These are phyloP conservation scores for Tenrec ecaudatus DNA, from an alignment of 2,113 vertebrate genomes.

Conservation along the genomic window DNA sequence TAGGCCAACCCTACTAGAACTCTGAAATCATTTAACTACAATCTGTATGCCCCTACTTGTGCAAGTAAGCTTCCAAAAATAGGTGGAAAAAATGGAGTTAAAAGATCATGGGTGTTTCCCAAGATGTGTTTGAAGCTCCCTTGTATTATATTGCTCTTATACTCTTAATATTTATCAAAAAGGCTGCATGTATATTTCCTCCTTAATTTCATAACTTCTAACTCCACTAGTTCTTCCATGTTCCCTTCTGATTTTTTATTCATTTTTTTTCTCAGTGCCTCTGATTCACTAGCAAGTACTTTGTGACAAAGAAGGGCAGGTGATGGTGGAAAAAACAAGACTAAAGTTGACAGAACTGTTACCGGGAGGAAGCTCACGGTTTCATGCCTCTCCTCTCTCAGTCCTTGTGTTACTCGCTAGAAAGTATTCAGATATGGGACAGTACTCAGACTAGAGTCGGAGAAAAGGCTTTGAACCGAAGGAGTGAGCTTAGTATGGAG, in stretches of 20 bases:
- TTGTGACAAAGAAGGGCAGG: conserved; percentile 21
- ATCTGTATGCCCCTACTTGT: background rate
- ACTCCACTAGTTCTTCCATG: background rate
- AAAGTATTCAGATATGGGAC: no score
- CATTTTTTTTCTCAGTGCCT: background rate
- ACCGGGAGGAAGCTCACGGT: no score
- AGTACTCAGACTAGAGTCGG: no score
- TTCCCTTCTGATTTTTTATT: conserved; percentile 22
- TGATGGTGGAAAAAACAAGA: conserved; percentile 7
- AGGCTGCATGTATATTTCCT: background rate
- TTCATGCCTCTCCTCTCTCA: no score
- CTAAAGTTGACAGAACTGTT: conserved; percentile 16
- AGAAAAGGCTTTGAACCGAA: no score
- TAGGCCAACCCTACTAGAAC: background rate
- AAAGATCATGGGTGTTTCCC: no score
- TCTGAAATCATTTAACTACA: background rate
- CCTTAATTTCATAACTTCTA: background rate
- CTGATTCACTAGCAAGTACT: background rate
- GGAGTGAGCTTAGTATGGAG: no score
- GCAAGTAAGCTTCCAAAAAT: no score
- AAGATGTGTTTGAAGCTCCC: no score
- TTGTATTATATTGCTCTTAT: background rate
- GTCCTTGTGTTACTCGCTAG: no score
- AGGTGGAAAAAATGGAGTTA: no score
- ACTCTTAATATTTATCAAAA: background rate